Evolutionary conservation across 1,140 invertebrate genomes (phyloP).

Genomic region (Melanaphis sacchari): DNA sequence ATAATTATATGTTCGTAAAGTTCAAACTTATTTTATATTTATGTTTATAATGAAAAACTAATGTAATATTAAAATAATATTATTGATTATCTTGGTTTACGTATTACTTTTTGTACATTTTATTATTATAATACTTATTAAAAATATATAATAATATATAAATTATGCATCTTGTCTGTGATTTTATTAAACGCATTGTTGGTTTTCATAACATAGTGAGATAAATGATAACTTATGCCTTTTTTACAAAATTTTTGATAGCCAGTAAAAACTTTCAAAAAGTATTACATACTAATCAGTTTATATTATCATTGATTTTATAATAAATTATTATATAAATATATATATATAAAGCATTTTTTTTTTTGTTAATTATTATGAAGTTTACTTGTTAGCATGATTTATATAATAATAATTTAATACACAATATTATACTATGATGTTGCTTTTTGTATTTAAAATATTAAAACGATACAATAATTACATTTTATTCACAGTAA

Average conservation of each 20-base stretch:
- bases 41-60: neutral
- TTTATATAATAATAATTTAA: too few relatives aligned
- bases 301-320: too few relatives aligned
- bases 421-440: too few relatives aligned
- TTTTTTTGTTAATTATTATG: neutral
- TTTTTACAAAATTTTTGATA: neutral
- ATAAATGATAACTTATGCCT: neutral
- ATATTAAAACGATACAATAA: neutral
- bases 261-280: too few relatives aligned
- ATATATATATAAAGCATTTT: too few relatives aligned
- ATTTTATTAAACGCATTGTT: neutral
- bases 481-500: neutral
- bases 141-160: neutral
- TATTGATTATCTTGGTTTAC: neutral
- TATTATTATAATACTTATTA: neutral
- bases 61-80: neutral
- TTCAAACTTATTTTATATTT: neutral
- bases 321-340: too few relatives aligned
- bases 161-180: neutral
- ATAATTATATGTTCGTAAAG: neutral
- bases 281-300: too few relatives aligned
- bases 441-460: neutral
- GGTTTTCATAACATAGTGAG: neutral
- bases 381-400: neutral
- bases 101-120: slow-evolving; percentile 5